Evolutionary conservation across 2,797 vertebrate genomes (phyloP).

Genomic region (Hyperoplus lanceolatus): DNA sequence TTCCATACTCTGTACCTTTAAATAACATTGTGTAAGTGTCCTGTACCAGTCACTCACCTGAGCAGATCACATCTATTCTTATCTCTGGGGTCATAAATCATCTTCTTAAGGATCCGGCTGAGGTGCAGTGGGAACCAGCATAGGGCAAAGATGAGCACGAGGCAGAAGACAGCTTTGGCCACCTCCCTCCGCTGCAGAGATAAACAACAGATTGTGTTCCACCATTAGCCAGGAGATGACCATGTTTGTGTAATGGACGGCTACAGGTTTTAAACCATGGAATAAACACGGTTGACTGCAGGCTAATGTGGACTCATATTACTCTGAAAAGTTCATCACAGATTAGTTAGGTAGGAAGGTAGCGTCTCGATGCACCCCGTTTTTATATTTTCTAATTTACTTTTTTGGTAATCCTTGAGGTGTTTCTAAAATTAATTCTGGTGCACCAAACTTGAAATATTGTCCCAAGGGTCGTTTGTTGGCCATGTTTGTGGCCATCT

Average conservation of each 20-base stretch:
- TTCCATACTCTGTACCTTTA: not conserved
- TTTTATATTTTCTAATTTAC: too few species aligned
- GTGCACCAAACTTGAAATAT: too few species aligned
- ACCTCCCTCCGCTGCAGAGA: constrained; percentile 94
- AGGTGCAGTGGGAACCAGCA: constrained; percentile 99
- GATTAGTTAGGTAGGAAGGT: not conserved
- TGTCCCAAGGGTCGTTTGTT: too few species aligned
- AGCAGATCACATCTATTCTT: constrained; percentile 91
- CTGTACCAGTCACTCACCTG: constrained; percentile 75
- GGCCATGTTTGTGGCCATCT: too few species aligned
- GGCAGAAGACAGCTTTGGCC: constrained; percentile 97
- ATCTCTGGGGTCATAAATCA: constrained; percentile 84
- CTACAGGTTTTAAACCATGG: not conserved
- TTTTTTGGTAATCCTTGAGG: too few species aligned
- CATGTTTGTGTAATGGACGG: not conserved
- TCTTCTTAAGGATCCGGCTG: constrained; percentile 93
- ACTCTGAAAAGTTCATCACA: not conserved
- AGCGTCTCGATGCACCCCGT: too few species aligned
- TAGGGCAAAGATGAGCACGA: constrained; percentile 97
- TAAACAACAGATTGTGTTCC: constrained; percentile 22
- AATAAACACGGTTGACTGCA: not conserved
- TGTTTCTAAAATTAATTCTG: too few species aligned
- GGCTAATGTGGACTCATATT: not conserved
- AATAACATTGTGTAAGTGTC: not conserved
- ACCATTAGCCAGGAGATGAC: not conserved